phyloP scores from a whole-genome alignment of 1,140 invertebrate species.

The Drosophila pectinifera region DNA sequence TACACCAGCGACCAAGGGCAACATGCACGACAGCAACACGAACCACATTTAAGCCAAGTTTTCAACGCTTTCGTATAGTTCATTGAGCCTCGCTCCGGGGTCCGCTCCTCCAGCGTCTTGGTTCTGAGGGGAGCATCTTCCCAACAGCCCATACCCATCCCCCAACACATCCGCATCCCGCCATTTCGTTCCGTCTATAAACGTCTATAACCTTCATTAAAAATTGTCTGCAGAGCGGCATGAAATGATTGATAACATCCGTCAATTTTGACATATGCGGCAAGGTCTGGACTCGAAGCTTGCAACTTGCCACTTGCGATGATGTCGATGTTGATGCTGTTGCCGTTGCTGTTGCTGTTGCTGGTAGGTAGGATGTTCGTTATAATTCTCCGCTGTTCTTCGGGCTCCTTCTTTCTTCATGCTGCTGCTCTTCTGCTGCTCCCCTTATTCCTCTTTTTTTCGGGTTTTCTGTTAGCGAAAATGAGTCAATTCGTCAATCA shows the following conservation, averaged over 20 bases:
- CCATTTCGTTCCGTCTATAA: constrained; percentile 68
- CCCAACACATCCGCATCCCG: constrained; percentile 21
- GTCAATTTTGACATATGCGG: constrained; percentile 82
- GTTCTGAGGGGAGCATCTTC: constrained; percentile 2
- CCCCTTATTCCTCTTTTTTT: background rate
- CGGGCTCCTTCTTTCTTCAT: background rate
- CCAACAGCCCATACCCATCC: background rate
- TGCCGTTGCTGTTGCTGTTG: constrained; percentile 4
- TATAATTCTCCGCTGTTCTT: constrained; percentile 37
- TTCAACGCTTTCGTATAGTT: constrained; percentile 39
- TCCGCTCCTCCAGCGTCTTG: background rate
- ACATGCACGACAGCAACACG: constrained; percentile 29
- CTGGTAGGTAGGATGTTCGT: constrained; percentile 39
- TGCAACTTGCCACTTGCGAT: constrained; percentile 24
- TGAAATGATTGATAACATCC: constrained; percentile 84
- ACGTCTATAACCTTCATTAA: constrained; percentile 82
- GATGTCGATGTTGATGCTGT: constrained; percentile 10
- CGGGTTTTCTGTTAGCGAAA: constrained; percentile 47
- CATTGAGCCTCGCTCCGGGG: constrained; percentile 43
- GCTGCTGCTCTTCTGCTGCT: constrained; percentile 6
- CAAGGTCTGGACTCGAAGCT: constrained; percentile 53
- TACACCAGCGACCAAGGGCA: background rate
- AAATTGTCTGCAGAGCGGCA: constrained; percentile 82
- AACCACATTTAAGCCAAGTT: constrained; percentile 42
- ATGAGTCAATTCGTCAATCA: constrained; percentile 82